Conservation (phyloP, 2,797 vertebrate genomes). For the Sebastes baramenuke region DNA sequence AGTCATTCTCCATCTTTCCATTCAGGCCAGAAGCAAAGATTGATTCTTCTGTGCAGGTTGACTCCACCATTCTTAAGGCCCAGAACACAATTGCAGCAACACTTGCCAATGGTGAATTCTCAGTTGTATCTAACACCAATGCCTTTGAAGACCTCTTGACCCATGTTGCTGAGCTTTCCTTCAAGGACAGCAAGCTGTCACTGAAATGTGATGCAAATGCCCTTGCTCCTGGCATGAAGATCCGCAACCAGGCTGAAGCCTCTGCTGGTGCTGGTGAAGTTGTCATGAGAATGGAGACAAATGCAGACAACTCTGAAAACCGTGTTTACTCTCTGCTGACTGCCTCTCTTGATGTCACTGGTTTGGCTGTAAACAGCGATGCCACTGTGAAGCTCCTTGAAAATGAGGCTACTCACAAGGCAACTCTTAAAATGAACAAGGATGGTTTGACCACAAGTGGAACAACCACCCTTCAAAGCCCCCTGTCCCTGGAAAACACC, state of each 20-base stretch:
- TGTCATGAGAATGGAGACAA: conserved; percentile 85
- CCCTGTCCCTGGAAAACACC: conserved; percentile 85
- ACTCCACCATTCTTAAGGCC: conserved; percentile 84
- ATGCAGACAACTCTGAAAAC: conserved; percentile 77
- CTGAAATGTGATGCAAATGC: conserved; percentile 85
- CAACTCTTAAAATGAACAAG: conserved; percentile 82
- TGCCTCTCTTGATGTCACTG: conserved; percentile 82
- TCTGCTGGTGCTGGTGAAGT: conserved; percentile 79
- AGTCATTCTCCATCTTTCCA: conserved; percentile 74
- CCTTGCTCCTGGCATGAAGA: conserved; percentile 75
- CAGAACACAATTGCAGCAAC: conserved; percentile 83
- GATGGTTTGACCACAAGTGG: conserved; percentile 86
- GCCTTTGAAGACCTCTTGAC: conserved; percentile 81
- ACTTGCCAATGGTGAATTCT: conserved; percentile 76
- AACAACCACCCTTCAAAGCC: conserved; percentile 85
- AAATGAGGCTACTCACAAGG: conserved; percentile 86
- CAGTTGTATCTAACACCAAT: conserved; percentile 84
- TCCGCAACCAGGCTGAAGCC: conserved; percentile 84
- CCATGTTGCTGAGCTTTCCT: conserved; percentile 83
- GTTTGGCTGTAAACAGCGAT: conserved; percentile 86
- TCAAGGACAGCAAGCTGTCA: conserved; percentile 83
- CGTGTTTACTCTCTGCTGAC: conserved; percentile 81
- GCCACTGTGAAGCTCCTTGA: conserved; percentile 80
- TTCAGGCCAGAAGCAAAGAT: conserved; percentile 76
- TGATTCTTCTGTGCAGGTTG: conserved; percentile 83